phyloP scores from a whole-genome alignment of 2,113 vertebrate genomes.

The Vimba vimba region DNA sequence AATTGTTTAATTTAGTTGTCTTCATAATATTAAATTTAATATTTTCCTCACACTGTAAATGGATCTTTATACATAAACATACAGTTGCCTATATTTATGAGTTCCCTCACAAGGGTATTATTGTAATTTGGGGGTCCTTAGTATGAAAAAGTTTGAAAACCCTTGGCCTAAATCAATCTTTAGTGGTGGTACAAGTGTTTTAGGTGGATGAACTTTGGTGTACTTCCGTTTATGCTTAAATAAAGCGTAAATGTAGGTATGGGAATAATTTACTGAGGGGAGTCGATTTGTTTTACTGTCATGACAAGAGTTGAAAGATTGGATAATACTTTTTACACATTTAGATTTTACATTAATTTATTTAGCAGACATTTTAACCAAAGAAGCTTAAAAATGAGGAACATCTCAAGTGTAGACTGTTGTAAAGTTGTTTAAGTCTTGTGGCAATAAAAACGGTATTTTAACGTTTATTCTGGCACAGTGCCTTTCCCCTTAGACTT shows the following conservation, averaged over 20 bases:
- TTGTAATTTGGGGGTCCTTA: not conserved
- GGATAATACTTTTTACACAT: not conserved
- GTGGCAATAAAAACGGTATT: not conserved
- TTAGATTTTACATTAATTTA: not conserved
- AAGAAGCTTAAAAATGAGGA: not conserved
- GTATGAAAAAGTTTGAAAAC: not conserved
- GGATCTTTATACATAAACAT: not conserved
- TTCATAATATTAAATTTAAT: not conserved
- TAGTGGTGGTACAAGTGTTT: not conserved
- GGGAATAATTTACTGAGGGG: not conserved
- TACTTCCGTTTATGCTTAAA: not conserved
- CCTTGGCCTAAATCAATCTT: not conserved
- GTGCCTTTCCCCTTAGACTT: not conserved
- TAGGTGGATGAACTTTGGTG: not conserved
- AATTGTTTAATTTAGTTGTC: not conserved
- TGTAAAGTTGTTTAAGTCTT: constrained; percentile 19
- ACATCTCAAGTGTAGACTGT: not conserved
- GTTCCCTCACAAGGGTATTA: not conserved
- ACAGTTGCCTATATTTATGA: not conserved
- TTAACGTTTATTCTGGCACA: not conserved
- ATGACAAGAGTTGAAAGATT: not conserved
- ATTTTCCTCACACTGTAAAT: not conserved
- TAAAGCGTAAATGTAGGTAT: no score
- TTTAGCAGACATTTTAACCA: not conserved
- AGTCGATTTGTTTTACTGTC: not conserved